phyloP scores from a whole-genome alignment of 2,113 vertebrate genomes.

The Macrotis lagotis region DNA sequence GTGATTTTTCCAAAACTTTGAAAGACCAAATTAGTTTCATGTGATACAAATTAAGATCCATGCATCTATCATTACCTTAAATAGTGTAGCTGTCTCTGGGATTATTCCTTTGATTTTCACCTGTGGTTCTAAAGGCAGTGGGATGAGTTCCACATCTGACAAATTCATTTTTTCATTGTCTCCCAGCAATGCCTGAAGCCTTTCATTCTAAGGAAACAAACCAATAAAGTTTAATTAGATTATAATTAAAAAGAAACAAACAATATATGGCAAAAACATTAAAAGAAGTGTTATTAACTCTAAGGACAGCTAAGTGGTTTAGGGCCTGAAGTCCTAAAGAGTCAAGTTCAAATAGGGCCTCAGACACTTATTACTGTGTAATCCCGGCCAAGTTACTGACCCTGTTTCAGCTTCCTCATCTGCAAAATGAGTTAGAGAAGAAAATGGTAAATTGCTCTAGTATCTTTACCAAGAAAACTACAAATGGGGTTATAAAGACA shows the following conservation, averaged over 20 bases:
- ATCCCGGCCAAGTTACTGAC: too few species aligned
- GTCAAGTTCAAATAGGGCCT: too few species aligned
- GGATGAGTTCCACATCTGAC: conserved; percentile 96
- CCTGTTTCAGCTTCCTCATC: too few species aligned
- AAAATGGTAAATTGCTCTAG: too few species aligned
- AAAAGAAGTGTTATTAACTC: not conserved
- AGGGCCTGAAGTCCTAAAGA: too few species aligned
- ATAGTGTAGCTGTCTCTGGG: conserved; percentile 96
- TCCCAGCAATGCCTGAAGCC: conserved; percentile 93
- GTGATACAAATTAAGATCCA: not conserved
- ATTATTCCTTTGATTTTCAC: conserved; percentile 96
- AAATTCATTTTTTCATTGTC: conserved; percentile 98
- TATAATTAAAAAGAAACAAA: conserved; percentile 32
- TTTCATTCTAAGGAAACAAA: conserved; percentile 89
- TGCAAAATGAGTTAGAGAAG: too few species aligned
- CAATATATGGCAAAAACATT: not conserved
- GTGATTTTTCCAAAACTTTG: conserved; percentile 33
- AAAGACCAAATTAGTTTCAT: conserved; percentile 1
- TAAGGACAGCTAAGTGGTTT: not conserved
- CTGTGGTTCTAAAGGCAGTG: conserved; percentile 96
- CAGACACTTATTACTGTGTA: too few species aligned
- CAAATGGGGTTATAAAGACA: too few species aligned
- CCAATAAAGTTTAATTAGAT: conserved; percentile 26
- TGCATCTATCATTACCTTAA: conserved; percentile 88
- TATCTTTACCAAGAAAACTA: too few species aligned